Evolutionary conservation across 2,888 invertebrate genomes (phyloP).

Genomic region (Brenthis ino): DNA sequence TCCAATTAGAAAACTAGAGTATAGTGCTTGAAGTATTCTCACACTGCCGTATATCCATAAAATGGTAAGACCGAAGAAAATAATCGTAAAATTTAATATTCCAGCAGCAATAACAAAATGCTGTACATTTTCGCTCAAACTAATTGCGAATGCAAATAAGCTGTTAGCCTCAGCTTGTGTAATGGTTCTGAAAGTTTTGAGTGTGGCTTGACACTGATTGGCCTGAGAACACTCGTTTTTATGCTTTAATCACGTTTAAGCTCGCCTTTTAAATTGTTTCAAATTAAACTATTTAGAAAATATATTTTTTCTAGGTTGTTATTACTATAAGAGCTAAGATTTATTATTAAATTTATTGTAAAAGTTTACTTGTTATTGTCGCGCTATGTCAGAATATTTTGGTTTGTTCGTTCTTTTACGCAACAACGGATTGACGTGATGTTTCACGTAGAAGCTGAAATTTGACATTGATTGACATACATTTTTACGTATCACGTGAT

Average conservation of each 20-base stretch:
- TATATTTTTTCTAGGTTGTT: background rate
- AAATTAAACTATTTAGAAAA: background rate
- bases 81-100: constrained; percentile 30
- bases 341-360: no score
- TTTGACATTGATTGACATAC: no score
- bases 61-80: constrained; percentile 13
- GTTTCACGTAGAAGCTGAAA: no score
- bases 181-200: constrained; percentile 37
- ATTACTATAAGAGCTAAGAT: background rate
- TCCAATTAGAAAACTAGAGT: constrained; percentile 13
- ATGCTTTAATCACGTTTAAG: constrained; percentile 28
- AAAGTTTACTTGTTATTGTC: no score
- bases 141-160: constrained; percentile 42
- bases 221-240: constrained; percentile 30
- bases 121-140: constrained; percentile 35
- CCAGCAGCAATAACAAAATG: constrained; percentile 24
- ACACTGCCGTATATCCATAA: constrained; percentile 8
- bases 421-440: no score
- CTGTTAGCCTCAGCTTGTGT: constrained; percentile 40
- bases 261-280: constrained; percentile 24
- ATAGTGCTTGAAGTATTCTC: background rate
- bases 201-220: constrained; percentile 38
- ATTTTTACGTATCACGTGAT: no score
- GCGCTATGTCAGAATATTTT: no score
- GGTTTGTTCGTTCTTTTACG: no score